Evolutionary conservation across 2,797 vertebrate species (phyloP), one percentile per base, ranked within the genome.

Genomic region (Trichosurus vulpecula): DNA sequence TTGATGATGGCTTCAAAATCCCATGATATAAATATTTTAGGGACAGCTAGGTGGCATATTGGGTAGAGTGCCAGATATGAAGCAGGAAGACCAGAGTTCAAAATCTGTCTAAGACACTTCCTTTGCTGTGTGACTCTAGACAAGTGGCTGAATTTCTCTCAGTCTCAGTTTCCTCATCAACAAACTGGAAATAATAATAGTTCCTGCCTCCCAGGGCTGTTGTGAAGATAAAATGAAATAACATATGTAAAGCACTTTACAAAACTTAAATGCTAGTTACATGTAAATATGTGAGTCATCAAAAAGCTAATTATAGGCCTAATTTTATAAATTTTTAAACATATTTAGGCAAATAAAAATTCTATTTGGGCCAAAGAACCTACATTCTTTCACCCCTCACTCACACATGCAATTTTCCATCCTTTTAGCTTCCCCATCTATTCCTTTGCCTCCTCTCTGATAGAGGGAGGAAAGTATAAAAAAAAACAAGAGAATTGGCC

Each of bases 311-410:
- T 41, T 41, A 16, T 66, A n/a, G 31, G 66, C 14, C 12, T 66
- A 66, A 66, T 66, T 66, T 90, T 94, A 55, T 91, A 58, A 87
- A 30, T 56, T 93, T 95, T 52, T 81, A 93, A 55, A n/a, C 56
- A 1, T 66, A 52, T 51, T 95, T 90, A 41, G n/a, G 92, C 25
- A 95, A 66, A n/a, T 29, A 16, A 66, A 87, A 95, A 93, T 9
- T 56, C n/a, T 54, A 31, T 57, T 29, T 95, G 47, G 3, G 57
- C 91, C 56, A 61, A 52, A 93, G 66, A 92, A 93, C 52, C 95
- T n/a, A 35, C 27, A 52, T 93, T 35, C 29, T 92, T 25, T 6
- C n/a, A 58, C 31, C 10, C 57, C 51, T 87, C 91, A 95, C 54
- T 35, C 8, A 94, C 12, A 41, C 54, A 35, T 56, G 51, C 47